Base-by-base conservation (phyloP, 2,888 invertebrate genomes). In the Amiota communis region DNA sequence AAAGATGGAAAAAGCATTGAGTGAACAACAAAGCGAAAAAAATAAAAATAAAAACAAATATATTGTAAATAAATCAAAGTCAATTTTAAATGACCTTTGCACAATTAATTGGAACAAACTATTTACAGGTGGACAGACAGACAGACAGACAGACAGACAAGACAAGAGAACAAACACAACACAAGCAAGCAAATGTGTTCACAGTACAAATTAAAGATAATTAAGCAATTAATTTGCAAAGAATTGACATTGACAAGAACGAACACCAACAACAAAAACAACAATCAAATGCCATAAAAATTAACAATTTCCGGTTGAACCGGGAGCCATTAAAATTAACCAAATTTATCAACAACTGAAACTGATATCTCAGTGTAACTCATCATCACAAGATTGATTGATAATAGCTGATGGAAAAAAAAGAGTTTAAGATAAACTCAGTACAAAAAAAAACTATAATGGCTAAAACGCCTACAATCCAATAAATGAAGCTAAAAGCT, bases 151-250 rank as follows among this genome's bases (percentile, higher is more conserved):
- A n/a, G n/a, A n/a, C n/a, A n/a, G n/a, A n/a, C n/a, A n/a, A n/a
- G n/a, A n/a, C n/a, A n/a, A n/a, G n/a, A n/a, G n/a, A n/a, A n/a
- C n/a, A n/a, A n/a, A 59, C 10, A 59, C 15, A 17, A n/a, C 36
- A 36, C 23, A 23, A 23, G 23, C 23, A 23, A 23, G 23, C 23
- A 3, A 23, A 23, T 23, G 23, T 23, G 1, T 2, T 23, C 23
- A 23, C 23, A 6, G n/a, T 63, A 12, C 8, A 63, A 63, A 63
- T 36, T 36, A 63, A 8, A 63, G 46, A 12, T 63, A 63, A 63
- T 63, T 36, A 63, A 63, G 63, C 46, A 63, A 36, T 63, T 63
- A 63, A 63, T 36, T 11, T 63, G 63, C 63, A 63, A n/a, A 63
- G 12, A 20, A 61, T 20, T 61, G 61, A 20, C 20, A 36, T 23